Conservation (phyloP, 2,888 invertebrate species). For the Drosophila silvestris region DNA sequence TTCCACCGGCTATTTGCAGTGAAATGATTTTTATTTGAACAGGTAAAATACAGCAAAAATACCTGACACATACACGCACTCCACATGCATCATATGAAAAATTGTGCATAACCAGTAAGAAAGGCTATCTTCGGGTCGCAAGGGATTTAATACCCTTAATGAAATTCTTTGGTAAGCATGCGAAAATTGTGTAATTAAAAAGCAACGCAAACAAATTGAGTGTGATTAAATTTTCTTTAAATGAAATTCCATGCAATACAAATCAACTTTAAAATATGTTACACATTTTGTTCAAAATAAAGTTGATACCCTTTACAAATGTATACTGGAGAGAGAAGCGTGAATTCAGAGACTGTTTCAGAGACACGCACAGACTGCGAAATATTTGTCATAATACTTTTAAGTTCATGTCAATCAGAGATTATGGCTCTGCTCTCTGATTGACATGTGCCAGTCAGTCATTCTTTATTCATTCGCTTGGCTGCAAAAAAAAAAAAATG, state of each 20-base stretch:
- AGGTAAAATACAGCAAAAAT: conserved; percentile 19
- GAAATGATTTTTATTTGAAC: conserved; percentile 73
- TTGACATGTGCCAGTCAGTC: conserved; percentile 75
- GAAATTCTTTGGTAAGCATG: neutral
- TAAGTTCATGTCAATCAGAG: conserved; percentile 80
- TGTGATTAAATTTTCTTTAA: neutral
- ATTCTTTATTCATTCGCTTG: conserved; percentile 11
- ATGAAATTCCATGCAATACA: neutral
- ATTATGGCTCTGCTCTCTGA: conserved; percentile 72
- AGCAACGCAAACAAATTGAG: conserved; percentile 1
- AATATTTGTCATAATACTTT: conserved; percentile 81
- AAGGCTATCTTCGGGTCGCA: neutral
- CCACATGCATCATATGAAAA: neutral
- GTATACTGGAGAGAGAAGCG: neutral
- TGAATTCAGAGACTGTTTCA: conserved; percentile 21
- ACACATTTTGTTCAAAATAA: neutral
- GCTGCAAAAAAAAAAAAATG: neutral
- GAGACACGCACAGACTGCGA: conserved; percentile 63
- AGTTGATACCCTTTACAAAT: neutral
- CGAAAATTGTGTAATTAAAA: neutral
- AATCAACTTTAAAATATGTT: neutral
- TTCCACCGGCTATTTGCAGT: conserved; percentile 69
- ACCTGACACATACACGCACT: conserved; percentile 15
- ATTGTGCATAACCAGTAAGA: neutral
- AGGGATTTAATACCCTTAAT: conserved; percentile 1